Percentiles rank a stretch among this genome's conserved stretches.
These are phyloP conservation scores for Patella ulyssiponensis DNA, from an alignment of 2,888 invertebrate genomes.

Conservation along the genomic window DNA sequence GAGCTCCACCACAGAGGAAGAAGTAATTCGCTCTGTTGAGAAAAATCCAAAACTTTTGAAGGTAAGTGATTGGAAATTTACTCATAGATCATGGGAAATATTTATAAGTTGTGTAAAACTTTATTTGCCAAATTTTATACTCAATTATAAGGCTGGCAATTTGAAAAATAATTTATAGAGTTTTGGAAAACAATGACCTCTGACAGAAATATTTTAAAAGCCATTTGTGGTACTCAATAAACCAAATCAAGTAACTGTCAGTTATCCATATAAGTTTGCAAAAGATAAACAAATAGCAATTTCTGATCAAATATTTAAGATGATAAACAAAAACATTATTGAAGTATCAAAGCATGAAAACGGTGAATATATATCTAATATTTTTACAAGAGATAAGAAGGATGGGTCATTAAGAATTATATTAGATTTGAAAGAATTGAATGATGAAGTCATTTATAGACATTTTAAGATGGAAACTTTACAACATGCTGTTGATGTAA, in stretches of 20 bases:
- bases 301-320: background rate
- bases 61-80: background rate
- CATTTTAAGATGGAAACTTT: constrained; percentile 42
- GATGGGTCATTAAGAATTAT: constrained; percentile 15
- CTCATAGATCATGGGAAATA: background rate
- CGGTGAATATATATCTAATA: constrained; percentile 7
- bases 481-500: constrained; percentile 23
- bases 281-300: constrained; percentile 8
- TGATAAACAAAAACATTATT: background rate
- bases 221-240: background rate
- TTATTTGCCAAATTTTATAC: background rate
- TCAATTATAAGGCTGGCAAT: constrained; percentile 15
- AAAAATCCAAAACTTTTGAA: background rate
- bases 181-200: constrained; percentile 7
- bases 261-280: background rate
- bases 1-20: background rate
- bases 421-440: constrained; percentile 28
- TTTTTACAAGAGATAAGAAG: constrained; percentile 11
- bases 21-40: background rate
- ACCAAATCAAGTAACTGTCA: background rate
- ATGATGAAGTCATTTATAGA: constrained; percentile 29
- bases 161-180: constrained; percentile 4
- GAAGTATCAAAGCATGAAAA: background rate
- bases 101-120: background rate
- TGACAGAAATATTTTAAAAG: constrained; percentile 4